These are phyloP conservation scores for Vulpes ferrilata DNA, from an alignment of 2,113 vertebrate genomes.

Conservation along the genomic window DNA sequence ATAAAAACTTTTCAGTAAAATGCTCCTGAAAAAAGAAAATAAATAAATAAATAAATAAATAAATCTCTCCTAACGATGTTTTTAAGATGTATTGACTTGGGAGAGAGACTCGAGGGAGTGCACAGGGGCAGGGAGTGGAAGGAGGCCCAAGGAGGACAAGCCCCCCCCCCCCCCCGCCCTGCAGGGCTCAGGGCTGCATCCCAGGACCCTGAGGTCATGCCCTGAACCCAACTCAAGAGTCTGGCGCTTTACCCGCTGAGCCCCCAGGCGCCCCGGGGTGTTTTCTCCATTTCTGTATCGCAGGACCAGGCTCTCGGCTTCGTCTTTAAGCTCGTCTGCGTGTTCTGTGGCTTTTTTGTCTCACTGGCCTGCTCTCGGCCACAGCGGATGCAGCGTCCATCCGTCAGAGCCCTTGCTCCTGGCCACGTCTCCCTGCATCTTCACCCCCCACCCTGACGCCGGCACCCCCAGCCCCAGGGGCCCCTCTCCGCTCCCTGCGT, in stretches of 20 bases:
- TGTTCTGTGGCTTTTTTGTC: neutral
- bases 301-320: neutral
- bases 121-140: too few species aligned
- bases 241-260: neutral
- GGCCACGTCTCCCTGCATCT: neutral
- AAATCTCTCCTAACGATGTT: too few species aligned
- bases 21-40: too few species aligned
- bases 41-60: too few species aligned
- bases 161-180: too few species aligned
- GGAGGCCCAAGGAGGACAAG: too few species aligned
- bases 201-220: too few species aligned
- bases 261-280: neutral
- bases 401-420: neutral
- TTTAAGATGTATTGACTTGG: too few species aligned
- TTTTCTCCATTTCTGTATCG: neutral
- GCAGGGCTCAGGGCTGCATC: too few species aligned
- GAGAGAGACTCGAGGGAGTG: too few species aligned
- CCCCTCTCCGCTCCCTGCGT: neutral
- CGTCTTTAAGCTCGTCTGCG: neutral
- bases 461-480: neutral
- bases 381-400: neutral
- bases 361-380: neutral
- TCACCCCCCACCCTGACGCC: neutral
- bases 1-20: too few species aligned
- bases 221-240: neutral